phyloP scores from a whole-genome alignment of 2,113 vertebrate species.

The Nipponia nippon region DNA sequence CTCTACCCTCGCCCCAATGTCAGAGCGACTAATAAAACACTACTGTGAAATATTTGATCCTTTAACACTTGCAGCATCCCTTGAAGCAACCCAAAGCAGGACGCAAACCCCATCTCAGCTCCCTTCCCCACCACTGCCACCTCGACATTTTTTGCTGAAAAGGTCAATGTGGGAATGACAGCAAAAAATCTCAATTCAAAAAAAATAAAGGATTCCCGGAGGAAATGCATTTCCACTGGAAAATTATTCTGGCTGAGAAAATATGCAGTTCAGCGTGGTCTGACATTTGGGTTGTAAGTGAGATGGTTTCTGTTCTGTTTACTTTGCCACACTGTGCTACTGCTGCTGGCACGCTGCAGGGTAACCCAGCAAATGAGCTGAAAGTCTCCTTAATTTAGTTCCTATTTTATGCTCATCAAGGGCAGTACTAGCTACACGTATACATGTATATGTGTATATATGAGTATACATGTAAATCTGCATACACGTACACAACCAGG shows the following conservation, averaged over 20 bases:
- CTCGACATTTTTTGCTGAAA: background rate
- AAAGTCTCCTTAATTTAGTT: background rate
- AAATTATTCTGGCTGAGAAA: background rate
- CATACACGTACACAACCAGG: background rate
- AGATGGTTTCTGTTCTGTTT: background rate
- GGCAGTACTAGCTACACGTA: background rate
- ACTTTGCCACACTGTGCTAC: background rate
- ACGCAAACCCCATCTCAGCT: background rate
- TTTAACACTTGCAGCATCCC: background rate
- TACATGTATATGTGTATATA: rapidly evolving
- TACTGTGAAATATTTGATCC: background rate
- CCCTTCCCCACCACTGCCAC: background rate
- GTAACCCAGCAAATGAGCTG: background rate
- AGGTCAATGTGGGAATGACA: background rate
- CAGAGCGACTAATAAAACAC: background rate
- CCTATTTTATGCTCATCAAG: background rate
- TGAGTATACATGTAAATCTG: background rate
- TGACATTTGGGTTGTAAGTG: background rate
- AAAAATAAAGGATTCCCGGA: background rate
- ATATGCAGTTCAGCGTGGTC: background rate
- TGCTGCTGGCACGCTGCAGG: background rate
- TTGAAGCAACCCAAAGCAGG: background rate
- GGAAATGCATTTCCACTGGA: background rate
- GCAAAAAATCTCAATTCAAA: background rate
- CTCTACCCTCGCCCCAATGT: background rate